Conservation (phyloP, 2,113 vertebrate genomes). For the Danionella cerebrum region DNA sequence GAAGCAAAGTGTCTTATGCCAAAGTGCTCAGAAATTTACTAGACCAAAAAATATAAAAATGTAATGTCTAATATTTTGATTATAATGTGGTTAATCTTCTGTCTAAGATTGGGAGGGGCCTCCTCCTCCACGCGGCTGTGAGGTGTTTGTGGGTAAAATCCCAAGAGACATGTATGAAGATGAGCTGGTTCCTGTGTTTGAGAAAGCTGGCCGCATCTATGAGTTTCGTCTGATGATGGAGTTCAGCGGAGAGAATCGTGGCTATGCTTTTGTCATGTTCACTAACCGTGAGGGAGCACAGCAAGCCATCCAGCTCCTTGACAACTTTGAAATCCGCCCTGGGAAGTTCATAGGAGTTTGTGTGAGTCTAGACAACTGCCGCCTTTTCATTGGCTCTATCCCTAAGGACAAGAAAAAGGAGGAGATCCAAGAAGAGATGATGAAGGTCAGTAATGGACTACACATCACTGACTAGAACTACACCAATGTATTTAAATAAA, state of each 20-base stretch:
- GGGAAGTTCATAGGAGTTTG: conserved; percentile 92
- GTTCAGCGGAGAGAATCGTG: conserved; percentile 91
- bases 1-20: too few species aligned
- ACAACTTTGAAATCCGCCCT: conserved; percentile 85
- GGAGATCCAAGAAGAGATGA: conserved; percentile 91
- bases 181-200: conserved; percentile 86
- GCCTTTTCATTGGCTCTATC: conserved; percentile 89
- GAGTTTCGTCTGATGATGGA: conserved; percentile 97
- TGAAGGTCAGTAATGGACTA: conserved; percentile 63
- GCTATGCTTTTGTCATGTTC: conserved; percentile 95
- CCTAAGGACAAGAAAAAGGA: conserved; percentile 90
- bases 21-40: too few species aligned
- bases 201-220: conserved; percentile 82
- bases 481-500: too few species aligned
- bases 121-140: conserved; percentile 87
- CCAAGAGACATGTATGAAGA: conserved; percentile 93
- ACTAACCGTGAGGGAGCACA: conserved; percentile 83
- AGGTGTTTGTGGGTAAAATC: conserved; percentile 97
- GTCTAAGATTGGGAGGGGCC: conserved; percentile 85
- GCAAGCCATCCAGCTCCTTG: conserved; percentile 79
- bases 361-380: conserved; percentile 89
- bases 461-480: too few species aligned
- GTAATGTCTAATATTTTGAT: too few species aligned
- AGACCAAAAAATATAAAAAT: too few species aligned
- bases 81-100: too few species aligned